phyloP scores from a whole-genome alignment of 2,888 invertebrate species.

The Platycnemis pennipes region DNA sequence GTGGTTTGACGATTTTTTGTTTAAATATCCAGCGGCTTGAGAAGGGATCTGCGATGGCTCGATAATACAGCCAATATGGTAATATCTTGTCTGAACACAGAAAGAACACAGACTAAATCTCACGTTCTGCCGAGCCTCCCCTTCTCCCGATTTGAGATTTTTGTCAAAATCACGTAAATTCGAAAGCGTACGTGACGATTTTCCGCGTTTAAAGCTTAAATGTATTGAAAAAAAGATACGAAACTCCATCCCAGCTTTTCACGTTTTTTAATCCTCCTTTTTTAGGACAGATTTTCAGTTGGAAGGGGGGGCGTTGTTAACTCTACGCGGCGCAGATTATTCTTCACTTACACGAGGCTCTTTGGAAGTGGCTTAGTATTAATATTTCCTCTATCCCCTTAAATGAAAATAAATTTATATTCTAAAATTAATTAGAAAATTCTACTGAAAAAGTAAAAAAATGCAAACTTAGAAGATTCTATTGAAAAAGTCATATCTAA shows the following conservation, averaged over 20 bases:
- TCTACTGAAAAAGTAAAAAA: too few species aligned
- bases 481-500: too few species aligned
- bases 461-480: too few species aligned
- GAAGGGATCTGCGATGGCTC: background rate
- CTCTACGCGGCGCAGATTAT: background rate
- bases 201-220: constrained; percentile 43
- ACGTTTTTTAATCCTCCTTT: background rate
- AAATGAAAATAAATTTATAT: too few species aligned
- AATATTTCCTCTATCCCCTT: too few species aligned
- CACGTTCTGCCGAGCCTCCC: background rate
- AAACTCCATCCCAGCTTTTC: background rate
- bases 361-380: too few species aligned
- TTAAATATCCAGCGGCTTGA: background rate
- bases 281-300: background rate
- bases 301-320: background rate
- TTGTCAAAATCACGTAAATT: constrained; percentile 28
- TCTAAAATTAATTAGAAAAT: too few species aligned
- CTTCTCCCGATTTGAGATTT: background rate
- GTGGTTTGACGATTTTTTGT: background rate
- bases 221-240: background rate
- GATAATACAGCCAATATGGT: background rate
- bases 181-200: constrained; percentile 13
- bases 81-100: background rate
- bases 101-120: background rate
- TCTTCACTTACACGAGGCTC: background rate